Evolutionary conservation across 2,888 invertebrate species (phyloP).

Genomic region (Orthosia gracilis): DNA sequence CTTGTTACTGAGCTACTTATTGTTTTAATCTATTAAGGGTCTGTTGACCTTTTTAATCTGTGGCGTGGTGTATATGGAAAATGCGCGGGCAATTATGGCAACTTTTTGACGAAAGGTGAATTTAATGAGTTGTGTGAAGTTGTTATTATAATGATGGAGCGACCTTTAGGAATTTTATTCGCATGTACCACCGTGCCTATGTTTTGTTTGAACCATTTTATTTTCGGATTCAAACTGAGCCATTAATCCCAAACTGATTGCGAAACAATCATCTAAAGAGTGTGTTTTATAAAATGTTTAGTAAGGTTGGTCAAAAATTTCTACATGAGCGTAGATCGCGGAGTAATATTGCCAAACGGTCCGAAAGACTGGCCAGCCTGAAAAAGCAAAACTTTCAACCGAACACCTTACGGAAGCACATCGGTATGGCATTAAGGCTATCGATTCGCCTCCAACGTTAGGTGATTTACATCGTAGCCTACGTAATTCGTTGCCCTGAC

Average conservation of each 20-base stretch:
- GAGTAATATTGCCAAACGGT: neutral
- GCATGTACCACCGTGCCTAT: neutral
- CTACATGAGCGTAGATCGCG: neutral
- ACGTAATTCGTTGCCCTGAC: constrained; percentile 89
- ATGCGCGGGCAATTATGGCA: constrained; percentile 30
- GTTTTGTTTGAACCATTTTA: neutral
- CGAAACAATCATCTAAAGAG: neutral
- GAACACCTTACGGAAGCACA: constrained; percentile 51
- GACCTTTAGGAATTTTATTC: neutral
- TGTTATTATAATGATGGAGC: constrained; percentile 2
- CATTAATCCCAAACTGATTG: no score
- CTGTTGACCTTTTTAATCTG: constrained; percentile 69
- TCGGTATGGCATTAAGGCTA: constrained; percentile 80
- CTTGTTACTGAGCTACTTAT: constrained; percentile 79
- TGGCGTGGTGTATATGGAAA: constrained; percentile 32
- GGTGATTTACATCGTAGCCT: constrained; percentile 89
- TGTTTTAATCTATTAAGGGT: constrained; percentile 81
- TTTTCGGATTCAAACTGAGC: neutral
- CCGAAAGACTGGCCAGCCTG: constrained; percentile 1
- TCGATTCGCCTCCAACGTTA: constrained; percentile 80
- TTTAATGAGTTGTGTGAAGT: constrained; percentile 44
- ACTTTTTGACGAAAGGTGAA: constrained; percentile 43
- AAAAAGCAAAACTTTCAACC: constrained; percentile 28
- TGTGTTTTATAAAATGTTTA: neutral
- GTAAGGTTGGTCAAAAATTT: no score